phyloP scores from a whole-genome alignment of 2,797 vertebrate species.

The Tiaroga cobitis region DNA sequence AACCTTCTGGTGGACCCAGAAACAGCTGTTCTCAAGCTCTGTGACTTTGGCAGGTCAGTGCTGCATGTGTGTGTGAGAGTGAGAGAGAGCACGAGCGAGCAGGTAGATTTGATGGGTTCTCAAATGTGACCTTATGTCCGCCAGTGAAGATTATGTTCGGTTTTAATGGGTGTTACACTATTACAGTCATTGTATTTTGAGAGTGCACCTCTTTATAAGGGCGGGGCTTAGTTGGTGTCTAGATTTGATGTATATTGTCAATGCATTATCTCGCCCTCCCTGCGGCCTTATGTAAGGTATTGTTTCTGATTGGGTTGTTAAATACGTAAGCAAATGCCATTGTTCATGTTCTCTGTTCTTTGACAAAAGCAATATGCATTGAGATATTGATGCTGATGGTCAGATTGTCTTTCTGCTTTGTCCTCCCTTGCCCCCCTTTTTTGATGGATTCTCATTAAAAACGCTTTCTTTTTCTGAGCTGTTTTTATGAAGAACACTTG shows the following conservation, averaged over 20 bases:
- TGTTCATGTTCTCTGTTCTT: not conserved
- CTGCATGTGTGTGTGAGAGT: not conserved
- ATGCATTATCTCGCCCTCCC: not conserved
- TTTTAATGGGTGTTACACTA: slow-evolving; percentile 17
- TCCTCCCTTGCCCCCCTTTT: not conserved
- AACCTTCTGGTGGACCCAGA: slow-evolving; percentile 90
- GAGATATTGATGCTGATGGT: not conserved
- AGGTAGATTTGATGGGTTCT: not conserved
- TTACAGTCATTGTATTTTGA: slow-evolving; percentile 22
- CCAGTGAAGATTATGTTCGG: slow-evolving; percentile 11
- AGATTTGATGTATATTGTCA: slow-evolving; percentile 3
- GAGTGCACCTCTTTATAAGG: not conserved
- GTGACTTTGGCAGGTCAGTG: slow-evolving; percentile 86
- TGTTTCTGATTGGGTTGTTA: slow-evolving; percentile 1
- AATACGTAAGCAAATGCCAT: not conserved
- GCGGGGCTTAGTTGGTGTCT: not conserved
- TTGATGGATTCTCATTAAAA: not conserved
- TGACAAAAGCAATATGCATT: slow-evolving; percentile 1
- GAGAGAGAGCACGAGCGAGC: too few relatives aligned
- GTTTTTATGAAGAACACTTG: not conserved
- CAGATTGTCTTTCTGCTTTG: not conserved
- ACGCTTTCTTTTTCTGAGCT: not conserved
- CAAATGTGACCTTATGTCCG: not conserved
- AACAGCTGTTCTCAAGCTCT: slow-evolving; percentile 88
- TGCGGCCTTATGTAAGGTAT: not conserved